Evolutionary conservation across 2,113 vertebrate genomes (phyloP).

Genomic region (Petromus typicus): DNA sequence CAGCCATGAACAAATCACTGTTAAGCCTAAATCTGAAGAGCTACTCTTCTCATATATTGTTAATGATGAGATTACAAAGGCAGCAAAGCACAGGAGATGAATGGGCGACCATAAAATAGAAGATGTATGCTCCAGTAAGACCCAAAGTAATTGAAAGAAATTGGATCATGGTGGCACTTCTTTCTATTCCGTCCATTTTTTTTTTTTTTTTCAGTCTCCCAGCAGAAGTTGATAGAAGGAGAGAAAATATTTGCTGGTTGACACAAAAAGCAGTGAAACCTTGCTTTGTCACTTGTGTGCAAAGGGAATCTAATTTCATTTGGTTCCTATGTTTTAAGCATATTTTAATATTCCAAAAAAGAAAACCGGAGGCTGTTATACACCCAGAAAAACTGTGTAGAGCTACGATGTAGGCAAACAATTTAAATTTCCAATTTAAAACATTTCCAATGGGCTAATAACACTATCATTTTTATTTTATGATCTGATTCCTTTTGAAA

Average conservation of each 20-base stretch:
- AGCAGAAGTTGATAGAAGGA: conserved; percentile 44
- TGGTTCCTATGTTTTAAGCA: conserved; percentile 59
- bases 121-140: conserved; percentile 22
- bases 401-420: conserved; percentile 30
- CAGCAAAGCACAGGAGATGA: conserved; percentile 63
- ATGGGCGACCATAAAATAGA: conserved; percentile 39
- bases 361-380: conserved; percentile 55
- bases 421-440: conserved; percentile 60
- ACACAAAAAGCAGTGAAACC: conserved; percentile 12
- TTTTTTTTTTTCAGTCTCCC: neutral
- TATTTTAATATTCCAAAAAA: conserved; percentile 72
- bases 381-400: conserved; percentile 31
- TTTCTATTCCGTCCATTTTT: neutral
- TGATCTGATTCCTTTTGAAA: conserved; percentile 38
- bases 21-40: conserved; percentile 19
- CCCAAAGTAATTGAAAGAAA: conserved; percentile 48
- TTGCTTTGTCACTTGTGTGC: conserved; percentile 7
- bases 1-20: conserved; percentile 56
- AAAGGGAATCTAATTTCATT: conserved; percentile 35
- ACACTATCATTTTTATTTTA: neutral
- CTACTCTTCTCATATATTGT: conserved; percentile 51
- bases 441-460: neutral
- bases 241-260: conserved; percentile 40
- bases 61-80: conserved; percentile 68
- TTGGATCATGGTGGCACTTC: conserved; percentile 34